A percentile compares a stretch with the other conserved stretches of the same genome.
phyloP scores from a whole-genome alignment of 2,113 vertebrate species.

The Poeciliopsis retropinna region DNA sequence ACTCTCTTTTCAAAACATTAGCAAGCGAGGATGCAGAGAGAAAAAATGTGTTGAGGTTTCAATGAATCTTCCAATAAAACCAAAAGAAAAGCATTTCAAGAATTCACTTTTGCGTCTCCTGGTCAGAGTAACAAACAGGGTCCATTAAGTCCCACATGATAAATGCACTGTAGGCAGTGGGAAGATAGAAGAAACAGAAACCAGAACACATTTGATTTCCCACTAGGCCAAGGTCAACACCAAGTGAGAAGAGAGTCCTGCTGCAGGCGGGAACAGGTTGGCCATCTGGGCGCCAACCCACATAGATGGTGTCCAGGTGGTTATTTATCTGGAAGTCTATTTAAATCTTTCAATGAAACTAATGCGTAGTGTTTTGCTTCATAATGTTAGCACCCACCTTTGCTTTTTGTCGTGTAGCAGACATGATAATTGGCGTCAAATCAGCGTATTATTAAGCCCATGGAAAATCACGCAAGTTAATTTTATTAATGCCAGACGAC shows the following conservation, averaged over 20 bases:
- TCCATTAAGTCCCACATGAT: neutral
- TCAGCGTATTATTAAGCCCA: too few relatives aligned
- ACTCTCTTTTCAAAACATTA: neutral
- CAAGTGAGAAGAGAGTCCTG: constrained; percentile 17
- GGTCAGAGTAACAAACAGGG: neutral
- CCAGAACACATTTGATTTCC: neutral
- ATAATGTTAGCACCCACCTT: neutral
- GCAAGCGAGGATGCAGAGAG: neutral
- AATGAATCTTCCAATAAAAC: neutral
- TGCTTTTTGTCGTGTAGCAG: neutral
- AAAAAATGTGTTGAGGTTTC: neutral
- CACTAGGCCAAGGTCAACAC: constrained; percentile 32
- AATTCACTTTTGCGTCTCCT: neutral
- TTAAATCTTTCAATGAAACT: neutral
- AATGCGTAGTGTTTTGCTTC: neutral
- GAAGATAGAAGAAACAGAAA: neutral
- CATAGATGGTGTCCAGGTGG: neutral
- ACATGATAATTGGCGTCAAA: neutral
- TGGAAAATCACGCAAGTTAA: neutral
- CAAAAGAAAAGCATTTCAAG: neutral
- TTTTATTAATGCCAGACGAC: neutral
- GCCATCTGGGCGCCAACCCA: neutral
- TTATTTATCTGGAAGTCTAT: neutral
- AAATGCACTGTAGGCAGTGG: neutral
- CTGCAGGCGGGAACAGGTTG: neutral